These are phyloP conservation scores for Ctena decussata DNA, from an alignment of 2,888 invertebrate species.

Conservation along the genomic window DNA sequence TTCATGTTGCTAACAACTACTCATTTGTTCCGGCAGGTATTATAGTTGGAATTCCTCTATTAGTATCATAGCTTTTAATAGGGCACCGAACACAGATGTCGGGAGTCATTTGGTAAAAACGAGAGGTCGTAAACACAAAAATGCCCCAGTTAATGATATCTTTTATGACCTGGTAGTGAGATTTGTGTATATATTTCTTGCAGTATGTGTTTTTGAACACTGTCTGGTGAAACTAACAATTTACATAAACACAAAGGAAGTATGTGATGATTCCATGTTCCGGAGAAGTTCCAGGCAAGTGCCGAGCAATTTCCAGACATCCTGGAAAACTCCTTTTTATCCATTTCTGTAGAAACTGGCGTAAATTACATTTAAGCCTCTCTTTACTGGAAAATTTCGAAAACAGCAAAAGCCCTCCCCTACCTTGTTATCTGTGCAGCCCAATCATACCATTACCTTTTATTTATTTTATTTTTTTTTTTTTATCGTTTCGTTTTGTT, in stretches of 20 bases:
- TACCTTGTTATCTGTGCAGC: too few species aligned
- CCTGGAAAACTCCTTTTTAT: too few species aligned
- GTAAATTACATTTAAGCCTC: too few species aligned
- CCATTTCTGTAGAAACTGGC: too few species aligned
- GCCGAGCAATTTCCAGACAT: too few species aligned
- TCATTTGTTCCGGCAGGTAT: conserved; percentile 1
- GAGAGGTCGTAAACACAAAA: not conserved
- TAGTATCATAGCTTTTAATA: conserved; percentile 7
- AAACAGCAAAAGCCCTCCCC: too few species aligned
- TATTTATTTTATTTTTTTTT: too few species aligned
- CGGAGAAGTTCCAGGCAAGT: too few species aligned
- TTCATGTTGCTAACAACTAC: conserved; percentile 4
- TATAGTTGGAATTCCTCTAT: conserved; percentile 11
- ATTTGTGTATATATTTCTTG: not conserved
- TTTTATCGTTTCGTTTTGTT: too few species aligned
- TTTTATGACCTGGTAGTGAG: not conserved
- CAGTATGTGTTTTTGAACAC: not conserved
- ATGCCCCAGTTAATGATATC: not conserved
- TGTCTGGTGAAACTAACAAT: not conserved
- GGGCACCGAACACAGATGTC: not conserved
- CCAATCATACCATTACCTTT: too few species aligned
- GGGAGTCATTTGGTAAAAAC: conserved; percentile 2
- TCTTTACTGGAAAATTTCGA: too few species aligned
- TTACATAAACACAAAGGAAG: not conserved
- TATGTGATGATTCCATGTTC: not conserved